phyloP scores from a whole-genome alignment of 1,140 invertebrate genomes.

The Anoplophora glabripennis region DNA sequence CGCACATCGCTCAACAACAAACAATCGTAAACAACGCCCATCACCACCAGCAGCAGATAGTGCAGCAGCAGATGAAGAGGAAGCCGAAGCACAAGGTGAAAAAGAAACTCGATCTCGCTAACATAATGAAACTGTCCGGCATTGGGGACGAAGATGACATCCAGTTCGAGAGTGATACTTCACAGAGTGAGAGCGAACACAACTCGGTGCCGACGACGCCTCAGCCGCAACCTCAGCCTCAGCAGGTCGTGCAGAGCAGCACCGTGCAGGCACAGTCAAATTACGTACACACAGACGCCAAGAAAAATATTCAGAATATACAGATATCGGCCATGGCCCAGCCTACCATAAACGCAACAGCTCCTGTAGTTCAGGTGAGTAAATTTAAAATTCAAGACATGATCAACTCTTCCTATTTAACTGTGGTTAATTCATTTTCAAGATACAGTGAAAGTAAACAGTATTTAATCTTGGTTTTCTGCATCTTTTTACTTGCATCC shows the following conservation, averaged over 20 bases:
- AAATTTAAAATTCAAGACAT: not conserved
- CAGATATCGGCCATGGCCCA: slow-evolving; percentile 41
- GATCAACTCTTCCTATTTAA: too few relatives aligned
- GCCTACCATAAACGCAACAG: slow-evolving; percentile 35
- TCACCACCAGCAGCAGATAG: slow-evolving; percentile 20
- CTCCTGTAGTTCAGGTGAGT: slow-evolving; percentile 39
- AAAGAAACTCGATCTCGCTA: slow-evolving; percentile 55
- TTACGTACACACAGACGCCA: slow-evolving; percentile 25
- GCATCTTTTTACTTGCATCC: too few relatives aligned
- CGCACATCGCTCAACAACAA: slow-evolving; percentile 23
- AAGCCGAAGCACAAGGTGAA: slow-evolving; percentile 48
- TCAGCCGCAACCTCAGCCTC: slow-evolving; percentile 27
- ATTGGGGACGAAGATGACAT: slow-evolving; percentile 49
- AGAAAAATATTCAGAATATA: slow-evolving; percentile 42
- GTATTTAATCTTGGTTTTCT: too few relatives aligned
- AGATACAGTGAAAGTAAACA: too few relatives aligned
- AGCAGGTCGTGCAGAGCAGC: slow-evolving; percentile 22
- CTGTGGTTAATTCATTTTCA: too few relatives aligned
- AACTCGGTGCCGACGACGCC: slow-evolving; percentile 37
- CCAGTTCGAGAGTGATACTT: slow-evolving; percentile 47
- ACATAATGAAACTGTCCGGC: slow-evolving; percentile 56
- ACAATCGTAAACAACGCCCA: slow-evolving; percentile 26
- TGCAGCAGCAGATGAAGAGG: slow-evolving; percentile 33
- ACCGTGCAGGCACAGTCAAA: slow-evolving; percentile 22
- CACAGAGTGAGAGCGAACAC: slow-evolving; percentile 44